Conservation (phyloP, 2,113 vertebrate species). For the Lontra canadensis region DNA sequence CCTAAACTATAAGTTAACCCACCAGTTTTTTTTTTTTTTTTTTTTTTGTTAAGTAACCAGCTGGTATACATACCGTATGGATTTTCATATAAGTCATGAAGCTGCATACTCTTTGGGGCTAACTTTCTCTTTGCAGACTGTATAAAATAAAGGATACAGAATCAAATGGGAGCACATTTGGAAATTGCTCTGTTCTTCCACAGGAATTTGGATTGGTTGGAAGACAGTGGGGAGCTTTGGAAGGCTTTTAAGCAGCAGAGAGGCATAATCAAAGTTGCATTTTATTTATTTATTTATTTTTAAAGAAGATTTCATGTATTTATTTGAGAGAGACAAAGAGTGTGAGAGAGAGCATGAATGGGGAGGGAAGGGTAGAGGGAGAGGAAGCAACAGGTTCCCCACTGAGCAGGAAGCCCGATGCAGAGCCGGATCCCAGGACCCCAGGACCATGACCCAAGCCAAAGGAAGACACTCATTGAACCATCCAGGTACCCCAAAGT, state of each 20-base stretch:
- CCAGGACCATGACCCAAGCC: too few species aligned
- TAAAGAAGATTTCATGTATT: neutral
- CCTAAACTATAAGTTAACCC: neutral
- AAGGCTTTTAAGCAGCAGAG: neutral
- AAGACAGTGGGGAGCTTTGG: neutral
- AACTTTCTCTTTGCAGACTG: neutral
- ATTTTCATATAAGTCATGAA: neutral
- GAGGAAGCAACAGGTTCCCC: too few species aligned
- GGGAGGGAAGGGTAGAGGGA: too few species aligned
- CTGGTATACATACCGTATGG: neutral
- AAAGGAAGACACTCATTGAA: too few species aligned
- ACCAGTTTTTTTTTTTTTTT: neutral
- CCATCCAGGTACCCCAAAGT: too few species aligned
- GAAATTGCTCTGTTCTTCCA: neutral
- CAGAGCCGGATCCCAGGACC: too few species aligned
- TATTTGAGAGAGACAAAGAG: too few species aligned
- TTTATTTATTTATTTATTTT: neutral
- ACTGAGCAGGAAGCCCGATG: too few species aligned
- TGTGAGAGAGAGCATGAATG: too few species aligned
- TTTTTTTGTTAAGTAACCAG: neutral
- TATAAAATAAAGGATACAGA: neutral
- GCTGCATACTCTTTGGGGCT: neutral
- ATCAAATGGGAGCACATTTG: neutral
- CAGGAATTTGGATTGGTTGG: neutral
- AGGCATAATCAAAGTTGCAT: neutral